Percentiles rank a stretch among this genome's conserved stretches.
Evolutionary conservation across 2,888 invertebrate genomes (phyloP).

Genomic region (Cerastis leucographa): DNA sequence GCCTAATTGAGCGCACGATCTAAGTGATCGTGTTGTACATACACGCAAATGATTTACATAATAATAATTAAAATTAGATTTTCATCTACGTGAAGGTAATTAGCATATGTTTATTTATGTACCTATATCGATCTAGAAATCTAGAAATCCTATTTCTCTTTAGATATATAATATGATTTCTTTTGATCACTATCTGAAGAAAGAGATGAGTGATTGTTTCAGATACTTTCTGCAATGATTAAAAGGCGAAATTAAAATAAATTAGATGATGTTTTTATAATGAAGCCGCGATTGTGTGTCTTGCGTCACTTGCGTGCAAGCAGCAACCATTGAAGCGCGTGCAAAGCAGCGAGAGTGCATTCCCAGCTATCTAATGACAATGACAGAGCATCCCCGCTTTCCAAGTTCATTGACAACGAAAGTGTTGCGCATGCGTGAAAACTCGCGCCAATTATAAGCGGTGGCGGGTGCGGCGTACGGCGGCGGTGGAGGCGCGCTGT

Average conservation of each 20-base stretch:
- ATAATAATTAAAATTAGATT: not conserved
- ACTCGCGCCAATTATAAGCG: slow-evolving; percentile 83
- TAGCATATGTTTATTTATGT: not conserved
- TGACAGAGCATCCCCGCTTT: slow-evolving; percentile 89
- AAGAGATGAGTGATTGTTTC: slow-evolving; percentile 20
- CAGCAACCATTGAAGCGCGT: slow-evolving; percentile 74
- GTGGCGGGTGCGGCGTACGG: slow-evolving; percentile 55
- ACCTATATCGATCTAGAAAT: not conserved
- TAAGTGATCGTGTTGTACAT: slow-evolving; percentile 7
- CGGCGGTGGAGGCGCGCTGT: slow-evolving; percentile 62
- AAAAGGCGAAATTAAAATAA: slow-evolving; percentile 49
- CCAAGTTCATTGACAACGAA: slow-evolving; percentile 90
- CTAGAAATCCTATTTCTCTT: slow-evolving; percentile 8
- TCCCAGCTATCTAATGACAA: slow-evolving; percentile 88
- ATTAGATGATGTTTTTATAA: slow-evolving; percentile 57
- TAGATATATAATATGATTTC: not conserved
- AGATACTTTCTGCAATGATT: slow-evolving; percentile 34
- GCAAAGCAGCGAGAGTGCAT: slow-evolving; percentile 88
- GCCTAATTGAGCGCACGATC: slow-evolving; percentile 15
- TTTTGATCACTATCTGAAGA: slow-evolving; percentile 2
- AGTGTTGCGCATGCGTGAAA: slow-evolving; percentile 89
- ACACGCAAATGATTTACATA: slow-evolving; percentile 18
- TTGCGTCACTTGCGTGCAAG: slow-evolving; percentile 82
- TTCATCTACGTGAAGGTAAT: slow-evolving; percentile 1
- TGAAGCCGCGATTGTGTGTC: slow-evolving; percentile 64